A percentile compares a stretch with the other conserved stretches of the same genome.
These are phyloP conservation scores for Macroteleia sp. DNA, from an alignment of 2,888 invertebrate genomes.

Conservation along the genomic window DNA sequence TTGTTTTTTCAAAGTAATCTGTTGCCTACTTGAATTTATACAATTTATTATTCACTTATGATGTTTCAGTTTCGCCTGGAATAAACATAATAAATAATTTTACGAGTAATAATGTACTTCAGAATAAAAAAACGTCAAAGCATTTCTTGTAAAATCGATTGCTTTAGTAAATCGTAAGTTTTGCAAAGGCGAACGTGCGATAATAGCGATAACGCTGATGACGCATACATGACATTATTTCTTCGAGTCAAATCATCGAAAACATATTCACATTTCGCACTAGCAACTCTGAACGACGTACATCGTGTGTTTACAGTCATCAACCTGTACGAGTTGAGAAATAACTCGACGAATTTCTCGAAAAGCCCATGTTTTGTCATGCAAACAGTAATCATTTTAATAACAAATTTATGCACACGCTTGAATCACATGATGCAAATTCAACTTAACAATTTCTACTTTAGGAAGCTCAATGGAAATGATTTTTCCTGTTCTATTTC, in stretches of 20 bases:
- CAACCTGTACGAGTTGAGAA: conserved; percentile 36
- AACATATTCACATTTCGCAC: conserved; percentile 19
- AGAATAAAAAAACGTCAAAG: too few species aligned
- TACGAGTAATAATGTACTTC: too few species aligned
- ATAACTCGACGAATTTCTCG: conserved; percentile 37
- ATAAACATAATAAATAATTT: too few species aligned
- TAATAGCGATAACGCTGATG: conserved; percentile 55
- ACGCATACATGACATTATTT: conserved; percentile 44
- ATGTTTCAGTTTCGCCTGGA: too few species aligned
- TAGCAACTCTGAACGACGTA: not conserved
- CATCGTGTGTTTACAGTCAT: conserved; percentile 23
- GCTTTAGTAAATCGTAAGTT: conserved; percentile 30
- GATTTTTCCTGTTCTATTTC: not conserved
- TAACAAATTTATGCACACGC: conserved; percentile 77
- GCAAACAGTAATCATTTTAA: conserved; percentile 77
- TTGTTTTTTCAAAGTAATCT: too few species aligned
- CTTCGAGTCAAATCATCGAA: conserved; percentile 43
- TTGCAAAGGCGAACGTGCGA: conserved; percentile 56
- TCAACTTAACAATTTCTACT: not conserved
- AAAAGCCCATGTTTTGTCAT: conserved; percentile 75
- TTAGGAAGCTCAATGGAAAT: not conserved
- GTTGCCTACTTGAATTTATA: too few species aligned
- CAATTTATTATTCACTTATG: too few species aligned
- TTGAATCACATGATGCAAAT: conserved; percentile 71
- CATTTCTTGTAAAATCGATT: conserved; percentile 42